These are phyloP conservation scores for Sparus aurata DNA, from an alignment of 2,797 vertebrate genomes.

Conservation along the genomic window DNA sequence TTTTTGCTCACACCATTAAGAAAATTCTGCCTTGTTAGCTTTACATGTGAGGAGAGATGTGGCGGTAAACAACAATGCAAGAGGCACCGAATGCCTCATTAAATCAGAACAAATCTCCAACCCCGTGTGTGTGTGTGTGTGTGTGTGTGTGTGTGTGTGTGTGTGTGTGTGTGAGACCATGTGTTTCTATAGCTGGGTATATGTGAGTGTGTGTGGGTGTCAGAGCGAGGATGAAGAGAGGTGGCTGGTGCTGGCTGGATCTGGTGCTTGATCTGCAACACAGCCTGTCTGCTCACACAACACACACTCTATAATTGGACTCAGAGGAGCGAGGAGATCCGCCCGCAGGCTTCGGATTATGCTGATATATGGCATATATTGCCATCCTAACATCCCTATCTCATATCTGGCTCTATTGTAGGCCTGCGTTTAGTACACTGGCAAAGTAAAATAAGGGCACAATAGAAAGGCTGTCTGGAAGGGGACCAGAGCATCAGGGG, in stretches of 20 bases:
- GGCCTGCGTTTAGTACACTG: not conserved
- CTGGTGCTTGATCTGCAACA: conserved; percentile 48
- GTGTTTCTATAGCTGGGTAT: conserved; percentile 22
- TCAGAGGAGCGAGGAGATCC: conserved; percentile 65
- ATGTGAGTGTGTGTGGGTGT: conserved; percentile 43
- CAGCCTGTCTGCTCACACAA: conserved; percentile 58
- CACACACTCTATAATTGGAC: conserved; percentile 74
- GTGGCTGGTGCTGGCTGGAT: conserved; percentile 47
- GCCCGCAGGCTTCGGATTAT: conserved; percentile 63
- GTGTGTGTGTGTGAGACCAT: conserved; percentile 11
- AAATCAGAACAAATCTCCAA: conserved; percentile 31
- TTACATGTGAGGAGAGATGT: conserved; percentile 9
- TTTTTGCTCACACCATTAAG: conserved; percentile 3
- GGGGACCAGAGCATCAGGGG: not conserved
- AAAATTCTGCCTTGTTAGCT: conserved; percentile 42
- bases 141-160: conserved; percentile 4
- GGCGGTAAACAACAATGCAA: conserved; percentile 46
- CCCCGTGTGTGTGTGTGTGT: conserved; percentile 7
- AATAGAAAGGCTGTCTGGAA: not conserved
- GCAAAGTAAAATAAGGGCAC: not conserved
- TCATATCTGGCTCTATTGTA: conserved; percentile 31
- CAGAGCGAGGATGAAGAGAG: conserved; percentile 28
- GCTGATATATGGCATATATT: conserved; percentile 67
- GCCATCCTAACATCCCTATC: conserved; percentile 32
- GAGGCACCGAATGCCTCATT: conserved; percentile 24